Evolutionary conservation across 2,113 vertebrate genomes (phyloP).

Genomic region (Passer montanus): DNA sequence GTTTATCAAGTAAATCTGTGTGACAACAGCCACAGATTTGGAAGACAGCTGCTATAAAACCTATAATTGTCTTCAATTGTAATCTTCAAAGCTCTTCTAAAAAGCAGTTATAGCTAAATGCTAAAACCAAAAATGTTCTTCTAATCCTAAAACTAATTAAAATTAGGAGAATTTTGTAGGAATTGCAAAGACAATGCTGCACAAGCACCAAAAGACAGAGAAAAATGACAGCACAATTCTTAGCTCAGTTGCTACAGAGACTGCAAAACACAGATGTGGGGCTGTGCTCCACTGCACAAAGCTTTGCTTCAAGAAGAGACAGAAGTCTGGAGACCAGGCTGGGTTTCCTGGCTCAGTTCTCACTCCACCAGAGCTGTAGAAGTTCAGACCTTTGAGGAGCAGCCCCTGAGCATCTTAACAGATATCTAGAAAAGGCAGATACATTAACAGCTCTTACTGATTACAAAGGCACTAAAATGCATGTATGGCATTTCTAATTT

Average conservation of each 20-base stretch:
- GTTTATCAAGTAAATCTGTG: neutral
- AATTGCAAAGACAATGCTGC: neutral
- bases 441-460: neutral
- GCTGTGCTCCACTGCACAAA: neutral
- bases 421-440: neutral
- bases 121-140: slow-evolving; percentile 12
- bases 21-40: neutral
- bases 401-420: neutral
- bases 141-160: neutral
- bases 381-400: neutral
- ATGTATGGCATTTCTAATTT: neutral
- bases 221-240: neutral
- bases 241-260: neutral
- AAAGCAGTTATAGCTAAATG: neutral
- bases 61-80: neutral
- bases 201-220: neutral
- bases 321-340: neutral
- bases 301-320: neutral
- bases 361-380: neutral
- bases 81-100: slow-evolving; percentile 1
- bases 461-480: neutral
- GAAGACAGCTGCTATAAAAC: neutral
- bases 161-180: neutral
- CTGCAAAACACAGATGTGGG: neutral
- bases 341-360: neutral